Conservation (phyloP, 2,113 vertebrate genomes). For the Arenaria interpres region DNA sequence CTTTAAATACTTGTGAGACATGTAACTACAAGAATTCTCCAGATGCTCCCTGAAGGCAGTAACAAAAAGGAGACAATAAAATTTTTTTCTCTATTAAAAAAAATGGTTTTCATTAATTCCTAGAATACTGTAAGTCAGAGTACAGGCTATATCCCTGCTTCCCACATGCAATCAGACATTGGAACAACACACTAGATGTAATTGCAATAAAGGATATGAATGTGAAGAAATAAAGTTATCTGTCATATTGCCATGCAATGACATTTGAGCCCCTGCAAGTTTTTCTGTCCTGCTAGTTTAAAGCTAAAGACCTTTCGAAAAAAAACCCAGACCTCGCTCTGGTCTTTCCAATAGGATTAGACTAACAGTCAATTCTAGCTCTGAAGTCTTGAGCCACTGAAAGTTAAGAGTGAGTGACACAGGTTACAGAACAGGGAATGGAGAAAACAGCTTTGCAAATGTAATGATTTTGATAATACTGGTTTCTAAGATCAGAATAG, state of each 20-base stretch:
- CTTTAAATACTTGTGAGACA: conserved; percentile 26
- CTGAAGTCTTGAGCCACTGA: not conserved
- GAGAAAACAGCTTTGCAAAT: not conserved
- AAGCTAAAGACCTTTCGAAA: not conserved
- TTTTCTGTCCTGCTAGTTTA: not conserved
- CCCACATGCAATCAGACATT: not conserved
- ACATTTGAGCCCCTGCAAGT: not conserved
- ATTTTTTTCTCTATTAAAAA: not conserved
- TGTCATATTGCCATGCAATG: not conserved
- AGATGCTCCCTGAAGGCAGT: not conserved
- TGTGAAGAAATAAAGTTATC: not conserved
- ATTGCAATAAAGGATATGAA: not conserved
- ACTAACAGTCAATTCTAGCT: not conserved
- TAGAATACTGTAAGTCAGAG: not conserved
- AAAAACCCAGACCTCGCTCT: not conserved
- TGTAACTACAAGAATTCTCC: not conserved
- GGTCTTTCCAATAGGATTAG: not conserved
- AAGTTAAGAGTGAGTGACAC: not conserved
- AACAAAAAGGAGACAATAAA: not conserved
- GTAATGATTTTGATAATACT: not conserved
- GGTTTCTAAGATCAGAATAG: not conserved
- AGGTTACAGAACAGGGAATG: not conserved
- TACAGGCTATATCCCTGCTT: not conserved
- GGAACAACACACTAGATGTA: not conserved
- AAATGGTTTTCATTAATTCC: not conserved